Base-by-base conservation (phyloP, 2,888 invertebrate genomes). In the Loripinus fragilis region DNA sequence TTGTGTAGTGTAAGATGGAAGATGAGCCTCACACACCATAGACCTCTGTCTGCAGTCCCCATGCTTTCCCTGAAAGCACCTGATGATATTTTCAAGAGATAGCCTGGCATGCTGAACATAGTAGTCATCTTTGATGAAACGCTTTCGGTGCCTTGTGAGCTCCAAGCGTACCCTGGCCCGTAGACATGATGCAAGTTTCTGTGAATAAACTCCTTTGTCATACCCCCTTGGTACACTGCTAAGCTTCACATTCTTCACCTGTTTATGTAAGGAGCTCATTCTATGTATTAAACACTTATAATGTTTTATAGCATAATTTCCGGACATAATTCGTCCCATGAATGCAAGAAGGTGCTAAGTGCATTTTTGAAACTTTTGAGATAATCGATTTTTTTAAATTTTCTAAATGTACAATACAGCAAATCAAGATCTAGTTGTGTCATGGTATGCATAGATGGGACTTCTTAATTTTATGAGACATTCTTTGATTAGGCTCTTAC, bases 261-360 rank as follows among this genome's bases (percentile, higher is more conserved):
- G 66, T 15, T 38, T 52, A 50, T 74, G 28, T 10, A 74, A 38
- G 0, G 66, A 41, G 30, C 74, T 50, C 66, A 74, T 33, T 35
- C 66, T 74, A 41, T 74, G 74, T 30, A 74, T 38, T 25, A 66
- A 67, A 35, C 74, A 74, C 42, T 50, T 74, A 23, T 35, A 74
- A 30, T 74, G 74, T 48, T 35, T 12, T 28, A 73, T 66, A 20
- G 65, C 8, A 45, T 23, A 15, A 15, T 42, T 66, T n/a, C 28
- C 42, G n/a, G n/a, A n/a, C n/a, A n/a, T n/a, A n/a, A n/a, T n/a
- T n/a, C n/a, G n/a, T n/a, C n/a, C n/a, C n/a, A n/a, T n/a, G n/a
- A n/a, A n/a, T n/a, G n/a, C n/a, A n/a, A n/a, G n/a, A n/a, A n/a
- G n/a, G n/a, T n/a, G n/a, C n/a, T n/a, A n/a, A n/a, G n/a, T n/a